phyloP scores from a whole-genome alignment of 1,140 invertebrate genomes.

The Drosophila simulans region DNA sequence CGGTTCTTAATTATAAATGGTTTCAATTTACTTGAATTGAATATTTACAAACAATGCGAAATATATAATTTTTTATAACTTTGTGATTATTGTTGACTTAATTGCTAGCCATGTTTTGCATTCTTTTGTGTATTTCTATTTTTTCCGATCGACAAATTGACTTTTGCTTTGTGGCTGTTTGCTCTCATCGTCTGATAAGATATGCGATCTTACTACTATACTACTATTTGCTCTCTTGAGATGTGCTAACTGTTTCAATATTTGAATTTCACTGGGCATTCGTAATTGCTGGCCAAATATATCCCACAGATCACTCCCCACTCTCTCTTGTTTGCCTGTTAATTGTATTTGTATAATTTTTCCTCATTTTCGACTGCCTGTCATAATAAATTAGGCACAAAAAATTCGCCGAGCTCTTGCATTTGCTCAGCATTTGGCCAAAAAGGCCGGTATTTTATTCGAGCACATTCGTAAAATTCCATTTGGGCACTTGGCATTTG shows the following conservation, averaged over 20 bases:
- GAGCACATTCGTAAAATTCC: constrained; percentile 45
- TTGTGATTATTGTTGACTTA: neutral
- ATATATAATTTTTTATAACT: too few relatives aligned
- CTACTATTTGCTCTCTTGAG: constrained; percentile 8
- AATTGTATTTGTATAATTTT: constrained; percentile 45
- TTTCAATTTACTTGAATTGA: neutral
- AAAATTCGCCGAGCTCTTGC: constrained; percentile 29
- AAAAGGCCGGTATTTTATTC: constrained; percentile 23
- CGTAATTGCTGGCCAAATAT: constrained; percentile 55
- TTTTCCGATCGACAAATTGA: constrained; percentile 43
- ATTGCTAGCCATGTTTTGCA: neutral
- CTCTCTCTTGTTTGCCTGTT: constrained; percentile 37
- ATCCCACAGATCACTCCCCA: constrained; percentile 18
- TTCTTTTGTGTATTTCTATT: neutral
- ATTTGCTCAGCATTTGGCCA: constrained; percentile 38
- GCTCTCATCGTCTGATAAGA: constrained; percentile 35
- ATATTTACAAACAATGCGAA: too few relatives aligned
- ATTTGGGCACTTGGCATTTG: constrained; percentile 27
- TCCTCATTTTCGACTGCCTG: constrained; percentile 11
- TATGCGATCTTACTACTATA: constrained; percentile 18
- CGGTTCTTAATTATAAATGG: neutral
- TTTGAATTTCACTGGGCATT: constrained; percentile 57
- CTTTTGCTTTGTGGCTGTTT: constrained; percentile 48
- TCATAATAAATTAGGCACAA: constrained; percentile 49
- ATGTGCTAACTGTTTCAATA: constrained; percentile 58